A percentile compares a stretch with the other conserved stretches of the same genome.
Evolutionary conservation across 2,888 invertebrate species (phyloP).

Genomic region (Tipula lateralis): DNA sequence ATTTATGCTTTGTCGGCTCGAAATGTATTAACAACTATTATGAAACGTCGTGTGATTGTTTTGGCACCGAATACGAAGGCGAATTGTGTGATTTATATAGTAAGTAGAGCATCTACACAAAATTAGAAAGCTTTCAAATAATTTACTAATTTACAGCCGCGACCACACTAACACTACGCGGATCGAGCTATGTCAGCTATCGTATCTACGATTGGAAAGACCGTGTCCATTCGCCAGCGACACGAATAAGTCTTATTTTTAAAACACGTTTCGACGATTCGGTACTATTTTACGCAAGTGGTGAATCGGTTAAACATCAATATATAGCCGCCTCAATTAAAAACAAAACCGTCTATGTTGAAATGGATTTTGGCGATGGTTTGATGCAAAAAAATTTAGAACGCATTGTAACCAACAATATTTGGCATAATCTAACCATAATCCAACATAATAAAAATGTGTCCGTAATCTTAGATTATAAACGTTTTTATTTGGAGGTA

Average conservation of each 20-base stretch:
- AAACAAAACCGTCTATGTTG: constrained; percentile 76
- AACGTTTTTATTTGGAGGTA: constrained; percentile 64
- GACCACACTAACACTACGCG: constrained; percentile 78
- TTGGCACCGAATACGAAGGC: constrained; percentile 86
- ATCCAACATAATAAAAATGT: constrained; percentile 70
- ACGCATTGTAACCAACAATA: constrained; percentile 64
- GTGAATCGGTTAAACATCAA: constrained; percentile 78
- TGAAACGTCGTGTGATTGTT: constrained; percentile 85
- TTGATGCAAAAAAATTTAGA: constrained; percentile 65
- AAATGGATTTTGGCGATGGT: constrained; percentile 81
- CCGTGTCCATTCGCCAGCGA: constrained; percentile 79
- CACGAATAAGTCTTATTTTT: constrained; percentile 82
- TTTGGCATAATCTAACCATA: constrained; percentile 88
- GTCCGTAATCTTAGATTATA: constrained; percentile 69
- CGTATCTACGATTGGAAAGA: constrained; percentile 90
- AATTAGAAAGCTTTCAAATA: too few species aligned
- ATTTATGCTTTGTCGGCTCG: constrained; percentile 82
- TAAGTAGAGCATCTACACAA: constrained; percentile 53
- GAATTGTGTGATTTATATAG: constrained; percentile 87
- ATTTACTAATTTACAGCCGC: constrained; percentile 61
- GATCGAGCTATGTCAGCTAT: constrained; percentile 89
- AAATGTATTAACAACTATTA: constrained; percentile 90
- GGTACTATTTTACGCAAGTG: constrained; percentile 87
- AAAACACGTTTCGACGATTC: constrained; percentile 89
- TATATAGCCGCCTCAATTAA: constrained; percentile 84